These are phyloP conservation scores for Apis mellifera DNA, from an alignment of 1,140 invertebrate genomes.

Conservation along the genomic window Amel_HAv3.1 CM009933.2:254001-254500, in stretches of 20 bases:
- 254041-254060: background rate
- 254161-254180: background rate
- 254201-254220: background rate
- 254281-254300: background rate
- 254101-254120: background rate
- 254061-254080: background rate
- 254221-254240: too few species aligned
- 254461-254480: background rate
- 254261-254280: background rate
- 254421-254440: background rate
- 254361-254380: background rate
- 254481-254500: background rate
- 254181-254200: background rate
- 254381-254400: background rate
- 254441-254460: background rate
- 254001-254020: slow-evolving; percentile 81
- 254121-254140: background rate
- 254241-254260: too few species aligned
- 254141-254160: background rate
- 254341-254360: background rate
- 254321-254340: background rate
- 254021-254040: slow-evolving; percentile 72
- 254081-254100: background rate
- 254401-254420: background rate
- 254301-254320: background rate